Evolutionary conservation across 1,140 invertebrate species (phyloP), one percentile per base, ranked within the genome.

Genomic region (Helicorthomorpha holstii): DNA sequence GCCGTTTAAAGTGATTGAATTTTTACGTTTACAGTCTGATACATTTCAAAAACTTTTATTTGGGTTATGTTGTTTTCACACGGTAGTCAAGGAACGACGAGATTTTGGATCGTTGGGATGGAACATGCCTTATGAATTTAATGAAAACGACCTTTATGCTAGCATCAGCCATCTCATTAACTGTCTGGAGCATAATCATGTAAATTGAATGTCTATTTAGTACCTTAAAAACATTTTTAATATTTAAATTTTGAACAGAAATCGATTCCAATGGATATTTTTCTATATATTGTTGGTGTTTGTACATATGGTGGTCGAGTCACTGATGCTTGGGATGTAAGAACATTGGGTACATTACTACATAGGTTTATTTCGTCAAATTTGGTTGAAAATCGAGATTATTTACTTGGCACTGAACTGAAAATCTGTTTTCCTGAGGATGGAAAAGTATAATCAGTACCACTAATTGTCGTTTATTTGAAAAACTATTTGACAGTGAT

Each of bases 231-330:
- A n/a, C n/a, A n/a, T n/a, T n/a, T n/a, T n/a, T n/a, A n/a, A n/a
- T n/a, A n/a, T n/a, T n/a, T n/a, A n/a, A n/a, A n/a, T n/a, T 56
- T 49, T 54, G 1, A 22, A 25, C 21, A n/a, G 24, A 25, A 71
- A 66, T 64, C 69, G n/a, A 65, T 73, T 22, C 71, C 70, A 50
- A 73, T 65, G 55, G 68, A 69, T 49, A 71, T 72, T 2, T 56
- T 34, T 7, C 16, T 34, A 34, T 75, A 75, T 60, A 59, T 75
- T 53, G 74, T 72, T 7, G 73, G 73, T 23, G 73, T 75, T 55
- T 75, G 73, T 60, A 75, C 74, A 58, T 85, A 93, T 63, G 81
- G 91, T n/a, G 71, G 71, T 23, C 61, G 71, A 58, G 71, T 73
- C 0, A 73, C 71, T 1, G 71, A 73, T 56, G 69, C 72, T 54